phyloP scores from a whole-genome alignment of 2,888 invertebrate species.

The Leistus spinibarbis region DNA sequence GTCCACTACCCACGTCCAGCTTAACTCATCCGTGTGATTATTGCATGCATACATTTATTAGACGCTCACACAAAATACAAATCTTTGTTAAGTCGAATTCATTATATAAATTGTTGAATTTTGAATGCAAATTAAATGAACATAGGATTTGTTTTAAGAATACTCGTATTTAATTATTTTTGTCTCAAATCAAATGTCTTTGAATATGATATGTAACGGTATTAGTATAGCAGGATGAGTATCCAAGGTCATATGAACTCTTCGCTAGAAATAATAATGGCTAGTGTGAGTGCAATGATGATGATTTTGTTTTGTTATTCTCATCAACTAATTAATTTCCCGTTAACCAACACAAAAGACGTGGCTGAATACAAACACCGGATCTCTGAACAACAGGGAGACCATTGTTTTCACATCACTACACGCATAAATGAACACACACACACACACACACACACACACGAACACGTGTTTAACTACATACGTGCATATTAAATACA shows the following conservation, averaged over 20 bases:
- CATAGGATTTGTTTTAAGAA: too few species aligned
- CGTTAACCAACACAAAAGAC: conserved; percentile 31
- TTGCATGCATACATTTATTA: background rate
- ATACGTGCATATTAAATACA: background rate
- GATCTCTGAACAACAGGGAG: conserved; percentile 18
- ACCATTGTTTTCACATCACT: conserved; percentile 21
- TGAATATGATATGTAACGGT: too few species aligned
- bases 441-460: background rate
- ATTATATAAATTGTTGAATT: too few species aligned
- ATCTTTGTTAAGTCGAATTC: too few species aligned
- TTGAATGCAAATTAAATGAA: too few species aligned
- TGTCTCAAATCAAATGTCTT: too few species aligned
- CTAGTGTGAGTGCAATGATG: background rate
- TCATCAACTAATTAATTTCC: conserved; percentile 29
- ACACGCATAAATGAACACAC: conserved; percentile 5
- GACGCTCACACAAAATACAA: background rate
- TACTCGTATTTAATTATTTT: too few species aligned
- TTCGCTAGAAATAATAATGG: background rate
- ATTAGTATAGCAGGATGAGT: too few species aligned
- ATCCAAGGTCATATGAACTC: background rate
- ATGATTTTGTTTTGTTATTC: conserved; percentile 17
- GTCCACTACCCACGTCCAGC: background rate
- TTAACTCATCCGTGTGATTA: background rate
- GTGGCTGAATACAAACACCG: conserved; percentile 24
- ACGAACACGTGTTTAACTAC: background rate